These are phyloP conservation scores for Nomada lathburiana DNA, from an alignment of 2,888 invertebrate species.

Conservation along the genomic window DNA sequence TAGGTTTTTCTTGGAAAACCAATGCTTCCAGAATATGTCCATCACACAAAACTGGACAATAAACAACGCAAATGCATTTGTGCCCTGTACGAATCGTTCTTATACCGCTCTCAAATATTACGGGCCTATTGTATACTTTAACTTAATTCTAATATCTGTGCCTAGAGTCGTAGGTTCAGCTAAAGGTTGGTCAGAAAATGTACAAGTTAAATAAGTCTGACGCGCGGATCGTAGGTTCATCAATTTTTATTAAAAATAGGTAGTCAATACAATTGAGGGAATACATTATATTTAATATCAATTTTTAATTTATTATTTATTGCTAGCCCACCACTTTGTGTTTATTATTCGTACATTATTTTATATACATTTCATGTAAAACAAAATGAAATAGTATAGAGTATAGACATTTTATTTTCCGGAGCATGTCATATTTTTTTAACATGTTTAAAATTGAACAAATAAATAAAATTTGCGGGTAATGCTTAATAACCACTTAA, in stretches of 20 bases:
- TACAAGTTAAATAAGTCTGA: no score
- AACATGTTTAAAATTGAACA: constrained; percentile 29
- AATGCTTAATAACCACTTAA: constrained; percentile 5
- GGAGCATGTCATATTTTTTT: constrained; percentile 10
- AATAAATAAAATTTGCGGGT: constrained; percentile 19
- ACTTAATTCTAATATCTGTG: no score
- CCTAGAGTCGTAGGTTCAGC: no score
- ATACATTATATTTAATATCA: constrained; percentile 22
- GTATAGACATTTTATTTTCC: constrained; percentile 16
- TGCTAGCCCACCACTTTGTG: constrained; percentile 40
- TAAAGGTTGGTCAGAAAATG: no score
- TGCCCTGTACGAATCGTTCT: no score
- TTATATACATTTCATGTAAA: constrained; percentile 51
- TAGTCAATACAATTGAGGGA: not conserved
- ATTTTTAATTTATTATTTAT: constrained; percentile 43
- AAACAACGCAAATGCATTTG: no score
- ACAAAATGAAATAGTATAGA: constrained; percentile 22
- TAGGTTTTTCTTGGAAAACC: no score
- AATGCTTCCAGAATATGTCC: no score
- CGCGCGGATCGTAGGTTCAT: no score
- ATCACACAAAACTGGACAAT: no score
- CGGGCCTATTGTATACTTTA: no score
- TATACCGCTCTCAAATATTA: no score
- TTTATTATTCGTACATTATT: constrained; percentile 19
- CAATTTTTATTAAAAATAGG: constrained; percentile 6